phyloP scores from a whole-genome alignment of 2,113 vertebrate genomes.

The Hylia prasina region DNA sequence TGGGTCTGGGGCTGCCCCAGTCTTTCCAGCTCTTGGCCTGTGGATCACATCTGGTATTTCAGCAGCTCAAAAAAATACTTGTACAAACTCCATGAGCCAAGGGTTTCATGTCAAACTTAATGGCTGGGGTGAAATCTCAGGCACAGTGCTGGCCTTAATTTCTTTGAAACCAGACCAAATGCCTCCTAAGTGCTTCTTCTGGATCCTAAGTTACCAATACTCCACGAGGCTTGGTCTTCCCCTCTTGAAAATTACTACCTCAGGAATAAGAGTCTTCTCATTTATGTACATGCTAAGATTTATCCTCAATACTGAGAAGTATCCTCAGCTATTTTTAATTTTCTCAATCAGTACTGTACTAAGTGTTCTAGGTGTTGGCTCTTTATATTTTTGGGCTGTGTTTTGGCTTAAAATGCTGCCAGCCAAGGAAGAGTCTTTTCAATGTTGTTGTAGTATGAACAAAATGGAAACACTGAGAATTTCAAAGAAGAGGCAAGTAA shows the following conservation, averaged over 20 bases:
- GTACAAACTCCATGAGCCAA: not conserved
- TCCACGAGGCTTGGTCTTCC: not conserved
- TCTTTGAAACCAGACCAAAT: not conserved
- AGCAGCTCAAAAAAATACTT: not conserved
- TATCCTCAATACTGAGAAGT: not conserved
- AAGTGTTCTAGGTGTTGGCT: not conserved
- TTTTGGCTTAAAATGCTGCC: not conserved
- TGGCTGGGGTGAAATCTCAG: not conserved
- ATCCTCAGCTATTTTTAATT: not conserved
- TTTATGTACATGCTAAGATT: not conserved
- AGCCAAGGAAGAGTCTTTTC: not conserved
- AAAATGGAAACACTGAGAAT: not conserved
- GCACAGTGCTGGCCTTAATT: not conserved
- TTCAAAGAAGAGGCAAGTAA: not conserved
- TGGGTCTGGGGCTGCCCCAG: rapidly evolving
- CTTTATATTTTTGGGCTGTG: not conserved
- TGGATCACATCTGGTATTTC: not conserved
- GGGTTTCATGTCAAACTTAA: not conserved
- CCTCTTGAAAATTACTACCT: not conserved
- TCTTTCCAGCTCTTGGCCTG: not conserved
- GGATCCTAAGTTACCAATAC: not conserved
- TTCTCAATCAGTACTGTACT: not conserved
- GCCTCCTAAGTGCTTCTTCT: not conserved
- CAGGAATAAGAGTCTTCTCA: not conserved
- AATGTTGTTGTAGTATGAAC: not conserved